These are phyloP conservation scores for Schlechtendalia chinensis DNA, from an alignment of 1,140 invertebrate species.

Conservation along the genomic window DNA sequence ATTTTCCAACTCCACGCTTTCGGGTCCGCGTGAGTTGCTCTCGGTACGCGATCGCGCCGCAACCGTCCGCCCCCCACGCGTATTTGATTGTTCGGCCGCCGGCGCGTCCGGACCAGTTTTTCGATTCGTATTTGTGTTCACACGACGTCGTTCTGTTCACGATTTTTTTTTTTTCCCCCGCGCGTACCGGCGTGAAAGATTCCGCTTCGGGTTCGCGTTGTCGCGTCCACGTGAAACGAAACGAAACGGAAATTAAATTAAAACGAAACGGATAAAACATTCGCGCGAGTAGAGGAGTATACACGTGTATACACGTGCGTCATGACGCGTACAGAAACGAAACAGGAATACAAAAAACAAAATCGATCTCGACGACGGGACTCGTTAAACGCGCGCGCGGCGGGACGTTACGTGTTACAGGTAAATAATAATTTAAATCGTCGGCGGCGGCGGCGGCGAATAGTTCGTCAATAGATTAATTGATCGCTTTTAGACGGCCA, in stretches of 20 bases:
- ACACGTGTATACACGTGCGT: background rate
- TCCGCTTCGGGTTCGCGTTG: background rate
- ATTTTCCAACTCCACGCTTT: no score
- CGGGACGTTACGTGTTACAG: background rate
- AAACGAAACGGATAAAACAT: background rate
- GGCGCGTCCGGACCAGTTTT: no score
- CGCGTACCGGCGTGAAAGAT: conserved; percentile 25
- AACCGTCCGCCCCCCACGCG: no score
- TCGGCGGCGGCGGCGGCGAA: conserved; percentile 14
- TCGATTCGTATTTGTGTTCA: no score
- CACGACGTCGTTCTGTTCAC: no score
- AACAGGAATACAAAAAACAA: background rate
- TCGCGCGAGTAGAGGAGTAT: background rate
- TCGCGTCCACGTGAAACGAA: background rate
- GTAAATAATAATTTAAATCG: conserved; percentile 22
- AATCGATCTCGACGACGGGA: conserved; percentile 29
- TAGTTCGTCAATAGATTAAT: conserved; percentile 50
- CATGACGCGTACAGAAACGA: no score
- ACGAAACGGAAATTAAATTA: conserved; percentile 9
- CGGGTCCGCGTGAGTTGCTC: no score
- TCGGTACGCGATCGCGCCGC: no score
- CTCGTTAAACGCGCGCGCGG: background rate
- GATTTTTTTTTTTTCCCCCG: background rate
- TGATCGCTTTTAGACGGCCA: conserved; percentile 50
- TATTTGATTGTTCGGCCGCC: no score